Evolutionary conservation across 2,797 vertebrate genomes (phyloP).

Genomic region (Pempheris klunzingeri): DNA sequence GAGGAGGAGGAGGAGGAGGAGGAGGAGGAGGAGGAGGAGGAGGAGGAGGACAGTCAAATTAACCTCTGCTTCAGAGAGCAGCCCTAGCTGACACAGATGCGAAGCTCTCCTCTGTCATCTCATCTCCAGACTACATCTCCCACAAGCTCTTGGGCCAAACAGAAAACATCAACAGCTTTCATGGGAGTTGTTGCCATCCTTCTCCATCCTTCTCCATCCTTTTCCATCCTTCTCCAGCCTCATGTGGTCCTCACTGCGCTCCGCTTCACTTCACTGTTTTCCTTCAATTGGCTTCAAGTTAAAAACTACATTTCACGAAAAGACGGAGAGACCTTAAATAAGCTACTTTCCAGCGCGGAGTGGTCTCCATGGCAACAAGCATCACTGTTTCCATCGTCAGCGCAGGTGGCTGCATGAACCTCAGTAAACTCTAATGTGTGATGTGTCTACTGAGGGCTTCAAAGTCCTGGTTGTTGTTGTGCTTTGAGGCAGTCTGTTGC

Average conservation of each 20-base stretch:
- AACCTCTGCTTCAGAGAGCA: background rate
- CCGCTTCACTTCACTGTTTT: background rate
- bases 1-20: background rate
- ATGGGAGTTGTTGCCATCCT: too few relatives aligned
- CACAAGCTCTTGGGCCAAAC: constrained; percentile 10
- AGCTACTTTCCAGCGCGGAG: background rate
- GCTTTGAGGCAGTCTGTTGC: background rate
- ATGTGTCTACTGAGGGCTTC: background rate
- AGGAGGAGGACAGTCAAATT: background rate
- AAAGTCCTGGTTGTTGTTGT: background rate
- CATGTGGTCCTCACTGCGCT: background rate
- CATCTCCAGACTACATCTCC: constrained; percentile 8
- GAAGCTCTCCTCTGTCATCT: background rate
- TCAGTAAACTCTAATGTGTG: background rate
- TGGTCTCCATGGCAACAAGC: constrained; percentile 53
- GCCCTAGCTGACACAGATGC: background rate
- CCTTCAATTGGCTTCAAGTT: background rate
- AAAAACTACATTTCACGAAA: constrained; percentile 26
- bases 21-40: background rate
- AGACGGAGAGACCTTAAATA: background rate
- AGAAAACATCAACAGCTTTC: too few relatives aligned
- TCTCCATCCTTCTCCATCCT: too few relatives aligned
- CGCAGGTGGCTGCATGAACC: background rate
- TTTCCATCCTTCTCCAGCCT: too few relatives aligned
- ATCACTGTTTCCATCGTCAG: background rate